Evolutionary conservation across 2,888 invertebrate genomes (phyloP), one percentile per base, ranked within the genome.

Genomic region (Drosophila algonquin): DNA sequence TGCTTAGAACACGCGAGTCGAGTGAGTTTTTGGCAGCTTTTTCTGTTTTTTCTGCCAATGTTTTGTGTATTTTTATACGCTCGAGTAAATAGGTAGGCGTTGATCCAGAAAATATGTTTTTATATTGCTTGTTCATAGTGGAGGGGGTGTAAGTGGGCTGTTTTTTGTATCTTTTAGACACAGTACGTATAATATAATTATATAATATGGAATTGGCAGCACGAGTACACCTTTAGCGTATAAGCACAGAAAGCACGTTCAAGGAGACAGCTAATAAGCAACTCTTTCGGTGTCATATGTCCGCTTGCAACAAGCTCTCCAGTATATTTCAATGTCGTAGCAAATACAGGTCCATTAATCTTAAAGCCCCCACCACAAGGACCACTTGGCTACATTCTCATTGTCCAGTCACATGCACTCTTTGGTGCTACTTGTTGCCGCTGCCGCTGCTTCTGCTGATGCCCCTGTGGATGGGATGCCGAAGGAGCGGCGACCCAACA

Each of bases 1-100:
- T 87, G 89, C 89, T 88, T 89, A 88, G 86, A 77, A 80, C 86
- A 89, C 86, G 86, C 86, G 75, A 87, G 63, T 81, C 40, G n/a
- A n/a, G 2, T n/a, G 40, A 63, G 16, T 48, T 68, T 63, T 52
- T 40, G 46, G 63, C 59, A 21, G 7, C 59, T 76, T 71, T 62
- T 67, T 74, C 48, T 48, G 48, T 59, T 76, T 67, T 62, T 67
- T 74, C 48, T 48, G 48, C 67, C n/a, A 58, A 51, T 70, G 61
- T 56, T 65, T 58, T 68, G 64, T 46, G 56, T 76, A 65, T 74
- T 50, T 64, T 50, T 67, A 60, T 72, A 70, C 64, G 82, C 61
- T 79, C 60, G 63, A 73, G 57, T 77, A 83, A 83, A 80, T 85
- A 70, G 62, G 88, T 87, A 83, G 88, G 82, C 82, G 82, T 87